These are phyloP conservation scores for Eristalinus aeneus DNA, from an alignment of 2,888 invertebrate genomes.

Conservation along the genomic window DNA sequence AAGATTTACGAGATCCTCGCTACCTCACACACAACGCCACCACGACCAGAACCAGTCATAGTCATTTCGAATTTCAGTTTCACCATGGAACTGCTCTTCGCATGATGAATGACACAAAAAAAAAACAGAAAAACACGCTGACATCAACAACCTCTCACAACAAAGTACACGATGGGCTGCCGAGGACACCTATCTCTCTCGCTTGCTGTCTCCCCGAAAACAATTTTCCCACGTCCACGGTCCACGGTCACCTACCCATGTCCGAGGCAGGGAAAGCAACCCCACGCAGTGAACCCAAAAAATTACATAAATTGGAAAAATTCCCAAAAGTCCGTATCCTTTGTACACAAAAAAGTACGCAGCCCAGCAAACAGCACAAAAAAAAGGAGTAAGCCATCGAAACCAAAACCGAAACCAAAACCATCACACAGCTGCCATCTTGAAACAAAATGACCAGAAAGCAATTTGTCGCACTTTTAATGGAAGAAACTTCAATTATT, in stretches of 20 bases:
- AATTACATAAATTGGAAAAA: neutral
- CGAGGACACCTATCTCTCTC: neutral
- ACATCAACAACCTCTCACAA: neutral
- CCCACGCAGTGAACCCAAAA: neutral
- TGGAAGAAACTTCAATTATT: slow-evolving; percentile 35
- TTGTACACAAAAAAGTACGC: too few species aligned
- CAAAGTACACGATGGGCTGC: neutral
- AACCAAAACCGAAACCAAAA: neutral
- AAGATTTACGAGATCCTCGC: neutral
- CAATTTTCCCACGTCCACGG: neutral
- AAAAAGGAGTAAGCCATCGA: neutral
- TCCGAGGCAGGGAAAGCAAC: neutral
- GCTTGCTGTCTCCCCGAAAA: neutral
- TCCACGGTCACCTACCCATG: neutral
- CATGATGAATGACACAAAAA: neutral
- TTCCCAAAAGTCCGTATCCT: neutral
- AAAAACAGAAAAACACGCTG: neutral
- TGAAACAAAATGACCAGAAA: slow-evolving; percentile 44
- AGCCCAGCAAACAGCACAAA: neutral
- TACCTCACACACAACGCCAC: neutral
- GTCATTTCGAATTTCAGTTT: neutral
- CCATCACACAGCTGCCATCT: slow-evolving; percentile 7
- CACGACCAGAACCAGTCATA: neutral
- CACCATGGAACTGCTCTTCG: neutral
- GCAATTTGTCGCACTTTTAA: slow-evolving; percentile 28